phyloP scores from a whole-genome alignment of 2,797 vertebrate genomes.

The Schizothorax lantsangensis region DNA sequence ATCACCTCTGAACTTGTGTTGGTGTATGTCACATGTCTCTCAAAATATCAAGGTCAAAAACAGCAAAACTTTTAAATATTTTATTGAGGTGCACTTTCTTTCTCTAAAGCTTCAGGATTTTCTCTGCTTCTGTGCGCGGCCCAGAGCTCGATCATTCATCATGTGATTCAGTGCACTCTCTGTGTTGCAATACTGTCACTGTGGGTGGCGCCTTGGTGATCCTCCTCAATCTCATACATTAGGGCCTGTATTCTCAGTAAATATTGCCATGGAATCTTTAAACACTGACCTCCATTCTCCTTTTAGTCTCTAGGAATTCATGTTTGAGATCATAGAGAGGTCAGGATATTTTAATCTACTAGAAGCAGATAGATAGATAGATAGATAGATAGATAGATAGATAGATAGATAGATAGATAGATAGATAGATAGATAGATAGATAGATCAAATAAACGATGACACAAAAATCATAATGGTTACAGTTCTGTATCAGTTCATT shows the following conservation, averaged over 20 bases:
- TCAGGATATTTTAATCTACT: slow-evolving; percentile 49
- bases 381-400: not conserved
- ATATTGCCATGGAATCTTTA: slow-evolving; percentile 63
- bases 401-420: slow-evolving; percentile 9
- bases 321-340: slow-evolving; percentile 47
- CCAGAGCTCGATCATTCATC: slow-evolving; percentile 31
- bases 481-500: too few species aligned
- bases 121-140: not conserved
- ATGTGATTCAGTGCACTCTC: slow-evolving; percentile 32
- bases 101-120: not conserved
- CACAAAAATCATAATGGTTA: too few species aligned
- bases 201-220: slow-evolving; percentile 61
- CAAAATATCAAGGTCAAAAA: not conserved
- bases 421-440: slow-evolving; percentile 5
- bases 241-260: slow-evolving; percentile 60
- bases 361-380: not conserved
- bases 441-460: not conserved
- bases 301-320: slow-evolving; percentile 52
- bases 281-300: slow-evolving; percentile 60
- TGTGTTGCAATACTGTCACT: slow-evolving; percentile 56
- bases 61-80: not conserved
- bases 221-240: slow-evolving; percentile 60
- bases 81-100: not conserved
- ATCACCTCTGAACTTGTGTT: slow-evolving; percentile 32
- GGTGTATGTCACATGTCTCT: slow-evolving; percentile 11